Percentiles rank a stretch among this genome's conserved stretches.
Evolutionary conservation across 1,140 invertebrate genomes (phyloP).

Genomic region (Megathymus violae): DNA sequence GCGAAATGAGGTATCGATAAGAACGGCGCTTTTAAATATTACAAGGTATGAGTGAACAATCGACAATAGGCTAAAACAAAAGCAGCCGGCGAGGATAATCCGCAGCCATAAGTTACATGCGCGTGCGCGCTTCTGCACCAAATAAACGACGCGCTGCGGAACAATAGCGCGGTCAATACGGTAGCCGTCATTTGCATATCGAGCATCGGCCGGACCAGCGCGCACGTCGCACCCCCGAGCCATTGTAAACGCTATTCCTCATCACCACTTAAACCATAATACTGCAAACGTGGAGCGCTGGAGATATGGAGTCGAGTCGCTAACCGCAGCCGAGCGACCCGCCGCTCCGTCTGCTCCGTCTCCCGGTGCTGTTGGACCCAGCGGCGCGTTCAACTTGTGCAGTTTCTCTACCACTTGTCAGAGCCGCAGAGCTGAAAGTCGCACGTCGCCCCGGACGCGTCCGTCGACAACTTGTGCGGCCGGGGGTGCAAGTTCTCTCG

Average conservation of each 20-base stretch:
- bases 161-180: conserved; percentile 69
- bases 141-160: conserved; percentile 47
- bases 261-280: conserved; percentile 3
- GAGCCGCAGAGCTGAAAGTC: conserved; percentile 6
- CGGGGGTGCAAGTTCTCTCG: no score
- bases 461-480: not conserved
- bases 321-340: conserved; percentile 7
- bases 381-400: not conserved
- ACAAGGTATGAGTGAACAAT: conserved; percentile 55
- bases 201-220: conserved; percentile 49
- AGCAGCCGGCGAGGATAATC: conserved; percentile 34
- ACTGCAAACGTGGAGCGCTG: not conserved
- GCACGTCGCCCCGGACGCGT: not conserved
- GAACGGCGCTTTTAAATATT: conserved; percentile 42
- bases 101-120: conserved; percentile 62
- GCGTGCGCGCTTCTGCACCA: conserved; percentile 40
- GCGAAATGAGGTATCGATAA: conserved; percentile 37
- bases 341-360: conserved; percentile 4
- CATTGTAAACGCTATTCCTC: not conserved
- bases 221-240: conserved; percentile 9
- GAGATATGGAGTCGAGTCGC: conserved; percentile 12
- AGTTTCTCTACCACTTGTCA: conserved; percentile 1
- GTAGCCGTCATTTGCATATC: conserved; percentile 74
- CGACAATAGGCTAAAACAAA: conserved; percentile 48
- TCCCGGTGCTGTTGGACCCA: not conserved